A percentile compares a stretch with the other conserved stretches of the same genome.
Conservation (phyloP, 2,797 vertebrate genomes). For the Dendrocincla tyrannina region DNA sequence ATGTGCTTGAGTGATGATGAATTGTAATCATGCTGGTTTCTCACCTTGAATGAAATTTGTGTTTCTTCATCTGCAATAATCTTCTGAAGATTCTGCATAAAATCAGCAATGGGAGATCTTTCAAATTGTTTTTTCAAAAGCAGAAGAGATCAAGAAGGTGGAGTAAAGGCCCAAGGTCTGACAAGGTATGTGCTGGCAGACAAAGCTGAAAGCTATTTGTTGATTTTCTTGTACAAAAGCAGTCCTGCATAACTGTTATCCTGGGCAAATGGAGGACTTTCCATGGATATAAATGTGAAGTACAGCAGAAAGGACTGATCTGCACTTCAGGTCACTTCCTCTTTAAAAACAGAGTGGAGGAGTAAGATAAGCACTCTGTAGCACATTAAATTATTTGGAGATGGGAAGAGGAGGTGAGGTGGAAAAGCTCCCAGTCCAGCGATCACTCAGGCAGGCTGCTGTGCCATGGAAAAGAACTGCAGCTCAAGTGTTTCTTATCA, state of each 20-base stretch:
- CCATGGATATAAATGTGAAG: background rate
- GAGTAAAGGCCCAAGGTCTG: background rate
- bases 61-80: background rate
- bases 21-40: background rate
- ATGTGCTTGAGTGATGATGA: background rate
- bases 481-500: background rate
- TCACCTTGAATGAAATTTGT: background rate
- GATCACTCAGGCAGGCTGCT: background rate
- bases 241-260: background rate
- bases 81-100: background rate
- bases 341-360: background rate
- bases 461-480: background rate
- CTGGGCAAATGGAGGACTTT: background rate
- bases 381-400: background rate
- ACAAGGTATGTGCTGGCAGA: background rate
- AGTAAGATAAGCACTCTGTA: background rate
- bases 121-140: background rate
- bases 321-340: background rate
- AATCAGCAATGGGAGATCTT: background rate
- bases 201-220: background rate
- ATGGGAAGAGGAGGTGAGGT: background rate
- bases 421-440: background rate
- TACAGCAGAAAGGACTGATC: background rate
- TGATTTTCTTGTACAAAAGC: background rate
- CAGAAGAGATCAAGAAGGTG: background rate